phyloP scores from a whole-genome alignment of 2,797 vertebrate species.

The Tadarida brasiliensis region DNA sequence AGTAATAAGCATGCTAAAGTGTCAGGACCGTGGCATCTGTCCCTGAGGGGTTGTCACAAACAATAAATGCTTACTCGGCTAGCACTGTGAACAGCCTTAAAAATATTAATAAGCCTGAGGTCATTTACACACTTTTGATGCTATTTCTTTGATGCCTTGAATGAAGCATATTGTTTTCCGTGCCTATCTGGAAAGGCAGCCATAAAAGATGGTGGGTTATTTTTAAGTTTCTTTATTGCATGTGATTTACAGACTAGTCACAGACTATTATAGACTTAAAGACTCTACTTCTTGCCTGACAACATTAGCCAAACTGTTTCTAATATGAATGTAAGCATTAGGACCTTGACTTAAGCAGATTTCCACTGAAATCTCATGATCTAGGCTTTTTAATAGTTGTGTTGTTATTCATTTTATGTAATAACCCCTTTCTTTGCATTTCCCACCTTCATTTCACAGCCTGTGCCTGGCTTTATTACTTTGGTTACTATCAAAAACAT shows the following conservation, averaged over 20 bases:
- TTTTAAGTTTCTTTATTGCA: slow-evolving; percentile 74
- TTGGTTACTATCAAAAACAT: background rate
- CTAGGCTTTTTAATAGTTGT: background rate
- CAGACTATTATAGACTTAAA: background rate
- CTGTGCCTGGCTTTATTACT: background rate
- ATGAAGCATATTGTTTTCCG: slow-evolving; percentile 65
- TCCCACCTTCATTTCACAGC: background rate
- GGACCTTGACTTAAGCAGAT: background rate
- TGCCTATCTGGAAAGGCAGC: slow-evolving; percentile 57
- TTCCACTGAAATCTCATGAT: background rate
- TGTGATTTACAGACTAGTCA: slow-evolving; percentile 52
- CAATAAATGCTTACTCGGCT: slow-evolving; percentile 71
- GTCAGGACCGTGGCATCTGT: slow-evolving; percentile 55
- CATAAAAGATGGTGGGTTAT: slow-evolving; percentile 70
- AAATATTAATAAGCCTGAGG: slow-evolving; percentile 60
- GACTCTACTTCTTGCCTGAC: background rate
- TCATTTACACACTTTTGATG: slow-evolving; percentile 76
- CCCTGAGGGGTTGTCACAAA: slow-evolving; percentile 67
- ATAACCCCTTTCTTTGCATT: background rate
- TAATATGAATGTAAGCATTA: background rate
- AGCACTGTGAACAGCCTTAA: slow-evolving; percentile 59
- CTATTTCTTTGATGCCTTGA: slow-evolving; percentile 79
- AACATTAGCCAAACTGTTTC: slow-evolving; percentile 40
- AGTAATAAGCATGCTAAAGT: slow-evolving; percentile 72
- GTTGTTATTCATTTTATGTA: background rate